Percentiles rank a stretch among this genome's conserved stretches.
Evolutionary conservation across 1,140 invertebrate species (phyloP).

Genomic region (Myzus persicae): DNA sequence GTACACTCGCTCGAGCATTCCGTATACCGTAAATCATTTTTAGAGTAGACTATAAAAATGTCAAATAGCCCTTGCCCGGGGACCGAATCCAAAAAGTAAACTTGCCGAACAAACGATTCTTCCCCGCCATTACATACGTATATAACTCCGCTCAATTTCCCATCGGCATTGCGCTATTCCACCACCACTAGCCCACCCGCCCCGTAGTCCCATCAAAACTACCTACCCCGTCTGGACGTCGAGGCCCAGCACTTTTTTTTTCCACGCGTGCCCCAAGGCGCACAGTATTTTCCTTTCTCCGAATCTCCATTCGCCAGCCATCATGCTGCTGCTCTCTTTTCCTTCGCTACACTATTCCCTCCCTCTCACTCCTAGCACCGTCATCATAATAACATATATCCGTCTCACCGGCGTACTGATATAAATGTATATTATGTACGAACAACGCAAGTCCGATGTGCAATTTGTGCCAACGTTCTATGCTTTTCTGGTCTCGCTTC

Average conservation of each 20-base stretch:
- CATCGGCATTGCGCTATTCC: conserved; percentile 43
- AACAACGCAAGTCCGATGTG: background rate
- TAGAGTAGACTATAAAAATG: conserved; percentile 56
- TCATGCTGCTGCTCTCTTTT: background rate
- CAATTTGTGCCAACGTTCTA: background rate
- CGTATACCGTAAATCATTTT: conserved; percentile 49
- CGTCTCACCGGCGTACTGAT: background rate
- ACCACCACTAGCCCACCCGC: background rate
- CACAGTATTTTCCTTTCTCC: background rate
- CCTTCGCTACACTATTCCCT: background rate
- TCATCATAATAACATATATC: background rate
- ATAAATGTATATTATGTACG: background rate
- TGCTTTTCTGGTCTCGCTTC: background rate
- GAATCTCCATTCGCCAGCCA: background rate
- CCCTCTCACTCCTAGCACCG: background rate
- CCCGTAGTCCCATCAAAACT: too few relatives aligned
- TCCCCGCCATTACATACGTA: conserved; percentile 35
- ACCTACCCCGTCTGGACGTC: background rate
- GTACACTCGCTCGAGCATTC: conserved; percentile 13
- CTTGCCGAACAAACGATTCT: conserved; percentile 47
- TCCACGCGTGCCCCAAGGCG: background rate
- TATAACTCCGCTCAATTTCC: conserved; percentile 52
- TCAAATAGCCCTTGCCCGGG: conserved; percentile 51
- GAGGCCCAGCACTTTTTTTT: background rate
- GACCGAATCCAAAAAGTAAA: conserved; percentile 56